Conservation (phyloP, 2,888 invertebrate species). For the Drosophila prolongata region DNA sequence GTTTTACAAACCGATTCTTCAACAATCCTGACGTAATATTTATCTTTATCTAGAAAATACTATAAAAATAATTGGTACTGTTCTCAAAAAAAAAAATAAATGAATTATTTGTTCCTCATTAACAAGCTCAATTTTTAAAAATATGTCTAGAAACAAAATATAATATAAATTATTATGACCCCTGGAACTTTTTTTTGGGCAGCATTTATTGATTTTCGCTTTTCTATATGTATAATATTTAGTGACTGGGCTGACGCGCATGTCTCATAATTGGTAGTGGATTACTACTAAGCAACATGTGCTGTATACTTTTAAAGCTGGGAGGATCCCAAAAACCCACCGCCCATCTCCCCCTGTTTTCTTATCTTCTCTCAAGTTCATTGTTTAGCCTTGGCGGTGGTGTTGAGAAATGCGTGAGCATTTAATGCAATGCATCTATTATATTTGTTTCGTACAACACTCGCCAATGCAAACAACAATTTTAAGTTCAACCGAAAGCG, state of each 20-base stretch:
- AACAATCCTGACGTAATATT: too few relatives aligned
- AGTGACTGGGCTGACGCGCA: conserved; percentile 26
- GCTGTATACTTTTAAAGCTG: not conserved
- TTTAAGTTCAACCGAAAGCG: conserved; percentile 56
- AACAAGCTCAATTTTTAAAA: too few relatives aligned
- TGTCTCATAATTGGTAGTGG: conserved; percentile 31
- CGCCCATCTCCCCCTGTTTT: not conserved
- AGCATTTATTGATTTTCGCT: conserved; percentile 29
- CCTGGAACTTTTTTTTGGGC: conserved; percentile 8
- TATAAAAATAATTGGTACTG: too few relatives aligned
- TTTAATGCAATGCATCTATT: conserved; percentile 2
- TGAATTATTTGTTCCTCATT: too few relatives aligned
- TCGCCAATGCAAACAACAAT: conserved; percentile 64
- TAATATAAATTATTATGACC: too few relatives aligned
- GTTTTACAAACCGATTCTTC: too few relatives aligned
- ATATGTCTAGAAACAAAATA: too few relatives aligned
- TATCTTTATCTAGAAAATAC: too few relatives aligned
- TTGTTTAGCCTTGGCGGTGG: conserved; percentile 10
- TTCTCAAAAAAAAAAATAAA: too few relatives aligned
- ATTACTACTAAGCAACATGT: conserved; percentile 42
- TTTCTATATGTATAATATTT: conserved; percentile 53
- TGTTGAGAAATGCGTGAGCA: conserved; percentile 28
- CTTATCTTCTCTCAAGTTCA: conserved; percentile 15
- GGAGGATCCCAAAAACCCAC: not conserved
- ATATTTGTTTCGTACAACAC: not conserved